Conservation (phyloP, 2,888 invertebrate genomes). For the Aphelenchoides bicaudatus region DNA sequence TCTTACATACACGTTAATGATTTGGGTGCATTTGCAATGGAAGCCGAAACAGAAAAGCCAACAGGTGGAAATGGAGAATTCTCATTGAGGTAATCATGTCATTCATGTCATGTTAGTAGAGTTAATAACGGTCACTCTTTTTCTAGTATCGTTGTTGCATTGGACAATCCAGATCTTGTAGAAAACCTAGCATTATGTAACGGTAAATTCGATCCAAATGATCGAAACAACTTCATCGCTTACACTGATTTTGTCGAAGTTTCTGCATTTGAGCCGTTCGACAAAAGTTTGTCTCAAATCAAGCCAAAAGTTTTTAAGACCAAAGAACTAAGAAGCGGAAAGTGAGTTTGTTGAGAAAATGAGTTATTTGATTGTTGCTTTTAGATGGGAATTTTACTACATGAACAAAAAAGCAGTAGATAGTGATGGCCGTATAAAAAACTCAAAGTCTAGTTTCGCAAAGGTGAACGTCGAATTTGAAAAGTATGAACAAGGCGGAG, state of each 20-base stretch:
- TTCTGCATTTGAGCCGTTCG: too few relatives aligned
- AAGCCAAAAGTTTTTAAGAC: too few relatives aligned
- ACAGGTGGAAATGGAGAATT: slow-evolving; percentile 22
- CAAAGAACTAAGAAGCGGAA: too few relatives aligned
- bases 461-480: slow-evolving; percentile 5
- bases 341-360: slow-evolving; percentile 23
- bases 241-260: too few relatives aligned
- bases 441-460: too few relatives aligned
- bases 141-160: too few relatives aligned
- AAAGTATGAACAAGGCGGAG: slow-evolving; percentile 43
- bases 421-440: neutral
- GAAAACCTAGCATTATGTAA: too few relatives aligned
- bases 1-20: slow-evolving; percentile 6
- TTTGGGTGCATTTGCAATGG: neutral
- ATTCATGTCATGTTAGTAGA: neutral
- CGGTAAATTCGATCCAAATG: too few relatives aligned
- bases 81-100: slow-evolving; percentile 5
- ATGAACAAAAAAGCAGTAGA: slow-evolving; percentile 7
- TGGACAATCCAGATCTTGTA: too few relatives aligned
- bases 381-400: slow-evolving; percentile 3
- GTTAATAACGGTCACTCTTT: neutral
- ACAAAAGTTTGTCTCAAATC: too few relatives aligned
- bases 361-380: neutral
- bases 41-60: slow-evolving; percentile 13
- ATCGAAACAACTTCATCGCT: too few relatives aligned